These are phyloP conservation scores for Agonum fuliginosum DNA, from an alignment of 2,888 invertebrate genomes.

Conservation along the genomic window DNA sequence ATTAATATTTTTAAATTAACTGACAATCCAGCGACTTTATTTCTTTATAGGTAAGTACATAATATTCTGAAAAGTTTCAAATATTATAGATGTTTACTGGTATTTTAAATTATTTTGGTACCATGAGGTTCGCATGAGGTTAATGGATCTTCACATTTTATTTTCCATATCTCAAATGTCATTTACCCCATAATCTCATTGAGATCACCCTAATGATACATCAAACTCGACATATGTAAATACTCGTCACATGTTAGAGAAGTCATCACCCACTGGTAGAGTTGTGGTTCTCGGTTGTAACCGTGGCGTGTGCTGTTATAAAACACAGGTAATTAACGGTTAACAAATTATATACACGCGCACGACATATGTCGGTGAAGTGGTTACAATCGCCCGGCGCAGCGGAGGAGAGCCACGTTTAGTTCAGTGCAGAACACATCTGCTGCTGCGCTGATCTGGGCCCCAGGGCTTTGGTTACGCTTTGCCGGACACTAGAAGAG, in stretches of 20 bases:
- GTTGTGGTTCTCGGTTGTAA: not conserved
- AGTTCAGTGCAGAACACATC: constrained; percentile 15
- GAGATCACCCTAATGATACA: constrained; percentile 7
- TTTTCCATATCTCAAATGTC: too few relatives aligned
- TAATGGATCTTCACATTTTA: too few relatives aligned
- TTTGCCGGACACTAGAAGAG: not conserved
- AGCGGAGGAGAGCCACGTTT: constrained; percentile 11
- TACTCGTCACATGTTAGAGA: constrained; percentile 20
- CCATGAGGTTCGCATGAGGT: too few relatives aligned
- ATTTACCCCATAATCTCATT: too few relatives aligned
- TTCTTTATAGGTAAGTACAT: too few relatives aligned
- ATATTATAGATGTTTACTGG: too few relatives aligned
- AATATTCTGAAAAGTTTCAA: too few relatives aligned
- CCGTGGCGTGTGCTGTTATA: constrained; percentile 48
- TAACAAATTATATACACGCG: constrained; percentile 57
- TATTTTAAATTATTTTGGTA: too few relatives aligned
- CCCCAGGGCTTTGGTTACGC: constrained; percentile 2
- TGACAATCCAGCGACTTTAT: too few relatives aligned
- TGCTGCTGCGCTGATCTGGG: constrained; percentile 4
- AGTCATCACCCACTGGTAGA: constrained; percentile 47
- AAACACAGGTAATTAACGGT: constrained; percentile 58
- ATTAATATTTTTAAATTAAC: too few relatives aligned
- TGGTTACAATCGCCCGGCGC: constrained; percentile 44
- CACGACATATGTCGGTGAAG: constrained; percentile 51
- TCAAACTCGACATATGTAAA: constrained; percentile 47